Conservation (phyloP, 2,113 vertebrate genomes). For the Misgurnus mizolepis region DNA sequence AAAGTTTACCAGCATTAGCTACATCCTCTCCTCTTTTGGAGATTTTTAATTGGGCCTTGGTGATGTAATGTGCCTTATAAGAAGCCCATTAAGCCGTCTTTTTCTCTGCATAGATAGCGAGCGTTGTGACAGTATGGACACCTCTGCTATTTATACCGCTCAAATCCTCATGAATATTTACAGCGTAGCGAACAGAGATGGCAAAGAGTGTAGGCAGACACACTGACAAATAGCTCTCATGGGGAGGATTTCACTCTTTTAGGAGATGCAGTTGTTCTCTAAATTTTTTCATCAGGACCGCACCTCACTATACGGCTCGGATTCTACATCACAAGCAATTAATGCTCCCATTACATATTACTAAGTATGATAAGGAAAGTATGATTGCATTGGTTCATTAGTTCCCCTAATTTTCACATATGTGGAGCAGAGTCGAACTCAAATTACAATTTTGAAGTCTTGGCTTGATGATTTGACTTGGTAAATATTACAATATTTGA, state of each 20-base stretch:
- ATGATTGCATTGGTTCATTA: background rate
- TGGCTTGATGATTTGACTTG: constrained; percentile 19
- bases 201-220: constrained; percentile 71
- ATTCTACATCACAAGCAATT: constrained; percentile 42
- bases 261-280: constrained; percentile 70
- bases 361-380: constrained; percentile 18
- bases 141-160: constrained; percentile 82
- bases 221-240: constrained; percentile 76
- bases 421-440: background rate
- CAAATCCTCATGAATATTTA: constrained; percentile 87
- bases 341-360: constrained; percentile 25
- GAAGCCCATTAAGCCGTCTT: constrained; percentile 76
- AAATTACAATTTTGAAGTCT: constrained; percentile 26
- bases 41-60: constrained; percentile 77
- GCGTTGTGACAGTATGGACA: constrained; percentile 79
- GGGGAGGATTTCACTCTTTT: constrained; percentile 75
- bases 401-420: constrained; percentile 14
- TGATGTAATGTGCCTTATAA: constrained; percentile 82
- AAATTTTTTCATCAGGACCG: constrained; percentile 61
- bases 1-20: constrained; percentile 66
- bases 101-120: constrained; percentile 75
- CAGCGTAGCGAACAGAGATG: constrained; percentile 66
- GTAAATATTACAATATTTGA: constrained; percentile 14
- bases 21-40: constrained; percentile 56
- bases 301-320: constrained; percentile 24